Conservation (phyloP, 2,888 invertebrate genomes). For the Dermolepida albohirtum region DNA sequence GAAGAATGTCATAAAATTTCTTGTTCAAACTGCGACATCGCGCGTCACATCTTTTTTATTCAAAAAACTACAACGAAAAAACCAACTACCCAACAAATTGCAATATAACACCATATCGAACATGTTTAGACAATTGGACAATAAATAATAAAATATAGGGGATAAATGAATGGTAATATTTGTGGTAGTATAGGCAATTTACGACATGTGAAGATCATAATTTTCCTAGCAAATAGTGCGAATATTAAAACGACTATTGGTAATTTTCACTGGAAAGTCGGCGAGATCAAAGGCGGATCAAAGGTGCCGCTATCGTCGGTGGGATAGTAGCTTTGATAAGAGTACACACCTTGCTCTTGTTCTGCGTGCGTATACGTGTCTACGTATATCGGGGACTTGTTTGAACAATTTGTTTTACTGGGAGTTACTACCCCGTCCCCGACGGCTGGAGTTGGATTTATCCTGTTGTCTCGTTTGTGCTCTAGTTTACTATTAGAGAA, state of each 20-base stretch:
- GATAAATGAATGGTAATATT: background rate
- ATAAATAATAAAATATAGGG: slow-evolving; percentile 14
- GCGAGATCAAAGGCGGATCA: slow-evolving; percentile 60
- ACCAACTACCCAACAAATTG: no score
- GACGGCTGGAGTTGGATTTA: no score
- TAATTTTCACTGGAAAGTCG: slow-evolving; percentile 44
- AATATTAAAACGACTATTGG: slow-evolving; percentile 40
- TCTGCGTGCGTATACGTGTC: background rate
- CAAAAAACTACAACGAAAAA: no score
- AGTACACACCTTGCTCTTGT: slow-evolving; percentile 43
- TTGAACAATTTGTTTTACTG: no score
- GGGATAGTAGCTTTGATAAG: slow-evolving; percentile 45
- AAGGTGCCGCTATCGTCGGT: slow-evolving; percentile 62
- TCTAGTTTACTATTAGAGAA: no score
- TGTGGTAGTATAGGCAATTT: background rate
- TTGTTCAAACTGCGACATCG: slow-evolving; percentile 15
- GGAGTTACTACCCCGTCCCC: no score
- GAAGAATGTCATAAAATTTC: slow-evolving; percentile 26
- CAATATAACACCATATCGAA: no score
- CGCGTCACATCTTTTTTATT: background rate
- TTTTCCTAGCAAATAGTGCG: slow-evolving; percentile 35
- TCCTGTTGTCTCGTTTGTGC: no score
- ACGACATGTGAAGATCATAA: slow-evolving; percentile 28
- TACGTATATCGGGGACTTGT: no score
- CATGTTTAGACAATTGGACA: background rate